A percentile compares a stretch with the other conserved stretches of the same genome.
Evolutionary conservation across 2,888 invertebrate species (phyloP).

Genomic region (Drosophila maculinotata): DNA sequence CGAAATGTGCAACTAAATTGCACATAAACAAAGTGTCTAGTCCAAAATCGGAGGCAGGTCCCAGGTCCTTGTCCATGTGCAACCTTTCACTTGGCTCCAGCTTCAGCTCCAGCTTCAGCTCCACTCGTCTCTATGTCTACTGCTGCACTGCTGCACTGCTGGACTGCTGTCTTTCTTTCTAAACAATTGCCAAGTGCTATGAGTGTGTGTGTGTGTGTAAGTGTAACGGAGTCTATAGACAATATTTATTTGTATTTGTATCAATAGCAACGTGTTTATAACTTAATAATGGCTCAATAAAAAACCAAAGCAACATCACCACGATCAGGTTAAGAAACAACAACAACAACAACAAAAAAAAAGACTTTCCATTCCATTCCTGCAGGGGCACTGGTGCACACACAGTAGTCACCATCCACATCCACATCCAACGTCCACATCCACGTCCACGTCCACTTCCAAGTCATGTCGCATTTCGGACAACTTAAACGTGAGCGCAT

Average conservation of each 20-base stretch:
- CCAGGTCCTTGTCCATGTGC: conserved; percentile 53
- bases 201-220: conserved; percentile 1
- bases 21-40: conserved; percentile 63
- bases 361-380: conserved; percentile 68
- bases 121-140: conserved; percentile 11
- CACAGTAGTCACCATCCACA: conserved; percentile 57
- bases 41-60: conserved; percentile 54
- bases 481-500: conserved; percentile 76
- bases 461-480: conserved; percentile 64
- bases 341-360: conserved; percentile 17
- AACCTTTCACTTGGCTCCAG: conserved; percentile 67
- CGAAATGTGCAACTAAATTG: conserved; percentile 61
- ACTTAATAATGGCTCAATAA: conserved; percentile 82
- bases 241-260: conserved; percentile 78
- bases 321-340: conserved; percentile 27
- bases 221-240: conserved; percentile 16
- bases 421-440: conserved; percentile 25
- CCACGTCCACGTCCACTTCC: conserved; percentile 32
- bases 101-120: conserved; percentile 3
- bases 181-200: conserved; percentile 43
- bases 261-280: conserved; percentile 79
- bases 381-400: conserved; percentile 44
- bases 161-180: conserved; percentile 59
- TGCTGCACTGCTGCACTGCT: conserved; percentile 19
- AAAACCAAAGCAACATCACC: conserved; percentile 60